phyloP scores from a whole-genome alignment of 2,113 vertebrate species.

The Osmerus eperlanus region DNA sequence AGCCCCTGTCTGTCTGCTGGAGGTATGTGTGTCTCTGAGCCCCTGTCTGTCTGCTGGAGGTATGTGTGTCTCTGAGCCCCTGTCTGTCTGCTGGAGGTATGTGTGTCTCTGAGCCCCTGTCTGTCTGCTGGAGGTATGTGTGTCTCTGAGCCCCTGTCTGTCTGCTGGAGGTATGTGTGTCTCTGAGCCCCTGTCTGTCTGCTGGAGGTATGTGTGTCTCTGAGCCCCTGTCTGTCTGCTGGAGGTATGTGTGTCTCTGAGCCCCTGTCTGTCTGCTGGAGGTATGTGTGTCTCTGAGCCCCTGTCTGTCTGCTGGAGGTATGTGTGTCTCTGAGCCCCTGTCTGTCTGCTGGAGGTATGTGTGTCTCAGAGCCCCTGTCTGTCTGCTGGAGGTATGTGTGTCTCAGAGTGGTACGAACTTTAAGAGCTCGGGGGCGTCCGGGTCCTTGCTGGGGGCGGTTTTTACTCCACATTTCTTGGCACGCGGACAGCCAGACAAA shows the following conservation, averaged over 20 bases:
- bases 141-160: slow-evolving; percentile 42
- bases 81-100: too few species aligned
- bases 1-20: too few species aligned
- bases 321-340: slow-evolving; percentile 64
- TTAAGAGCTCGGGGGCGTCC: slow-evolving; percentile 98
- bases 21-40: too few species aligned
- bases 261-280: slow-evolving; percentile 30
- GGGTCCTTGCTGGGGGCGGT: slow-evolving; percentile 93
- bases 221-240: too few species aligned
- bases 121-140: too few species aligned
- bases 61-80: slow-evolving; percentile 61
- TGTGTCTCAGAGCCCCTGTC: slow-evolving; percentile 41
- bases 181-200: slow-evolving; percentile 53
- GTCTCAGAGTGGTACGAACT: slow-evolving; percentile 84
- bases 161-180: slow-evolving; percentile 45
- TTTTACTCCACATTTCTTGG: slow-evolving; percentile 99
- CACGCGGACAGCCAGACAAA: slow-evolving; percentile 99
- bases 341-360: slow-evolving; percentile 26
- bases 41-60: slow-evolving; percentile 24
- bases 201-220: too few species aligned
- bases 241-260: slow-evolving; percentile 67
- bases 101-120: too few species aligned
- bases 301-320: background rate
- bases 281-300: slow-evolving; percentile 63
- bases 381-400: slow-evolving; percentile 36